A percentile compares a stretch with the other conserved stretches of the same genome.
Evolutionary conservation across 2,888 invertebrate species (phyloP).

Genomic region (Caenorhabditis drosophilae): DNA sequence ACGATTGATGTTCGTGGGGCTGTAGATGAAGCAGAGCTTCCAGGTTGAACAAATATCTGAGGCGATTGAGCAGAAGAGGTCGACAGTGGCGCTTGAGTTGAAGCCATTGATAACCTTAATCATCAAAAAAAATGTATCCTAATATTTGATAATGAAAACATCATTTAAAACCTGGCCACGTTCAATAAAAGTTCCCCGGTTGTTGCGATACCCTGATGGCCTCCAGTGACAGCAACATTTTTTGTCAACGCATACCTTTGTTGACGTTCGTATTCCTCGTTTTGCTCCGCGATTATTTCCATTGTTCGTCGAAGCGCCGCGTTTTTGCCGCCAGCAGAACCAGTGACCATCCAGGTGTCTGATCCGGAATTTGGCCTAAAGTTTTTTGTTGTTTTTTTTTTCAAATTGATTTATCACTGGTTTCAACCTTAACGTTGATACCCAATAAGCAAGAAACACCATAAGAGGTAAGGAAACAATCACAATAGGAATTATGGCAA

Average conservation of each 20-base stretch:
- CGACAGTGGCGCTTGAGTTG: constrained; percentile 29
- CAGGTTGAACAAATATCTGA: constrained; percentile 37
- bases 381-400: constrained; percentile 3
- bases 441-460: constrained; percentile 67
- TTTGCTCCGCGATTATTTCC: constrained; percentile 67
- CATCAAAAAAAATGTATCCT: neutral
- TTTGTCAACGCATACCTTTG: constrained; percentile 45
- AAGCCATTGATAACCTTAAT: constrained; percentile 38
- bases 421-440: constrained; percentile 56
- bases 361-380: constrained; percentile 52
- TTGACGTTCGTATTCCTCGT: constrained; percentile 58
- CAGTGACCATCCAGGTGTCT: constrained; percentile 64
- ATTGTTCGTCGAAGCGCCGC: constrained; percentile 66
- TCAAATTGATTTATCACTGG: no score
- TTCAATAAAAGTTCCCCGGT: constrained; percentile 49
- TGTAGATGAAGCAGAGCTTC: constrained; percentile 34
- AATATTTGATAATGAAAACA: neutral
- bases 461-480: constrained; percentile 63
- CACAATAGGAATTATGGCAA: constrained; percentile 65
- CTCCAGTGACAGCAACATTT: constrained; percentile 41
- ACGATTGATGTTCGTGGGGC: constrained; percentile 27
- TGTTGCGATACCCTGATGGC: constrained; percentile 43
- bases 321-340: constrained; percentile 66
- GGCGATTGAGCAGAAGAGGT: constrained; percentile 31
- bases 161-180: constrained; percentile 39